These are phyloP conservation scores for Nothobranchius furzeri DNA, from an alignment of 2,113 vertebrate genomes.

Conservation along the genomic window DNA sequence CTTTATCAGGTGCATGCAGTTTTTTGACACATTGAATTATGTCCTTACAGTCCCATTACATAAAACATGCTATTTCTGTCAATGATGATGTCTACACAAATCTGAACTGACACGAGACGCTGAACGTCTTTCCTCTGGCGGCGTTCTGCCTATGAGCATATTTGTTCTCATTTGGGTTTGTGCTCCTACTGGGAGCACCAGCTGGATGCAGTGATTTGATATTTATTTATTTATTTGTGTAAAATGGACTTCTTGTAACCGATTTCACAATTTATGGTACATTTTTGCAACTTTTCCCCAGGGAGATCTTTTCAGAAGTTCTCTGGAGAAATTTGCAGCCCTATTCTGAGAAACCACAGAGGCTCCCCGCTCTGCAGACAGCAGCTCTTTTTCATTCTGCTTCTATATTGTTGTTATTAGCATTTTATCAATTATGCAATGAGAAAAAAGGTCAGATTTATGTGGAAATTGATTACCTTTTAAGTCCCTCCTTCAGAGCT, in stretches of 20 bases:
- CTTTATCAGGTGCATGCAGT: no score
- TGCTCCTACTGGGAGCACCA: constrained; percentile 4
- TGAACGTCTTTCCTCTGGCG: constrained; percentile 3
- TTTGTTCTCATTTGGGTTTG: constrained; percentile 28
- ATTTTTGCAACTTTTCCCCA: not conserved
- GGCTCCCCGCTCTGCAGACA: constrained; percentile 8
- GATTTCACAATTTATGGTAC: not conserved
- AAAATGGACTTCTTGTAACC: not conserved
- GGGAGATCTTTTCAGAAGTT: constrained; percentile 17
- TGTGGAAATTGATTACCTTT: constrained; percentile 54
- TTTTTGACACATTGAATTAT: no score
- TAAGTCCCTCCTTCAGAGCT: constrained; percentile 12
- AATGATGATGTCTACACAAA: not conserved
- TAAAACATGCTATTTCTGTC: not conserved
- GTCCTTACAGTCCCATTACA: constrained; percentile 13
- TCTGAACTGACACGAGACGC: not conserved
- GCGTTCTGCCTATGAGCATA: constrained; percentile 1
- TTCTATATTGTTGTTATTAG: constrained; percentile 37
- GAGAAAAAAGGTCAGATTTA: constrained; percentile 55
- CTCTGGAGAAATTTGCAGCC: constrained; percentile 19
- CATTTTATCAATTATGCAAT: constrained; percentile 51
- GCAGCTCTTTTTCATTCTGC: constrained; percentile 34
- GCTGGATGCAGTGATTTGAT: constrained; percentile 4
- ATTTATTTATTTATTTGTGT: not conserved
- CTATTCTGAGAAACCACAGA: constrained; percentile 4